Conservation (phyloP, 2,888 invertebrate genomes). For the Himalopsyche japonica region DNA sequence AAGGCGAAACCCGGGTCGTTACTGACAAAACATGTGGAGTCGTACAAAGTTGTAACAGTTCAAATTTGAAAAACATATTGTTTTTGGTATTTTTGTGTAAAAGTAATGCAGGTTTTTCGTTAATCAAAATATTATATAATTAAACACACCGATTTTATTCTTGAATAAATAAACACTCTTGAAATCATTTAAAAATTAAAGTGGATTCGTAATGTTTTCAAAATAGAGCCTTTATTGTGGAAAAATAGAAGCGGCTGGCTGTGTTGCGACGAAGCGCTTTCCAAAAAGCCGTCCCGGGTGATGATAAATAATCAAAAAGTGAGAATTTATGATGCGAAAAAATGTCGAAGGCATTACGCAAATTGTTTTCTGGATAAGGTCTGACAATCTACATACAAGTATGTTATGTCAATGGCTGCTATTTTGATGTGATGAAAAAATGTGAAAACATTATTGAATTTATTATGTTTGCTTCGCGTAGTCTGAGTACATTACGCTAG, state of each 20-base stretch:
- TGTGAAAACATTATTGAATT: neutral
- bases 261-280: neutral
- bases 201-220: neutral
- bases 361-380: neutral
- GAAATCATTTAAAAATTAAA: neutral
- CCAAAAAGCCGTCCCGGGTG: neutral
- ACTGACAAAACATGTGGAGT: neutral
- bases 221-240: neutral
- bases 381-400: neutral
- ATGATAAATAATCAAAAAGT: constrained; percentile 3
- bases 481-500: neutral
- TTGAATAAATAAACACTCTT: too few species aligned
- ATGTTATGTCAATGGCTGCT: neutral
- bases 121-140: too few species aligned
- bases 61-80: too few species aligned
- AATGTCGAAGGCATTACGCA: constrained; percentile 1
- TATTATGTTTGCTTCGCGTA: neutral
- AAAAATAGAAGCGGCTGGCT: neutral
- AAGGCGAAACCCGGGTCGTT: neutral
- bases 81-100: too few species aligned
- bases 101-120: too few species aligned
- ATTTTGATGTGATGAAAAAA: constrained; percentile 1
- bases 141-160: too few species aligned
- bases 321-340: constrained; percentile 2
- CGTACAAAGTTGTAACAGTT: too few species aligned